Conservation (phyloP, 1,140 invertebrate species). For the Drosophila lacteicornis region DNA sequence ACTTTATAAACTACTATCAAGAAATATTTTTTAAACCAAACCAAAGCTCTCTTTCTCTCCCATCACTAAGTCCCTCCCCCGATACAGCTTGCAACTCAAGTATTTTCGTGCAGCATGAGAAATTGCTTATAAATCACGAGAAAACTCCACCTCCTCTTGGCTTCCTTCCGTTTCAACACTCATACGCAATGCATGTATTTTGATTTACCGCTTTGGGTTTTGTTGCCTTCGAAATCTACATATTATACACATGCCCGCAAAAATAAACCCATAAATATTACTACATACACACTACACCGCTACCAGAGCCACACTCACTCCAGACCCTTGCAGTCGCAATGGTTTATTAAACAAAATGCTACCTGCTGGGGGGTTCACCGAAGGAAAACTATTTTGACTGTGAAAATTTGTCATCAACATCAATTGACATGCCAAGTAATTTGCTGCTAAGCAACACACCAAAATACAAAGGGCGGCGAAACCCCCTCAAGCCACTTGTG, state of each 20-base stretch:
- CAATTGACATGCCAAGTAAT: slow-evolving; percentile 76
- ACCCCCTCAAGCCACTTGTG: neutral
- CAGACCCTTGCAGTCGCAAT: neutral
- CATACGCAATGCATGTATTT: slow-evolving; percentile 56
- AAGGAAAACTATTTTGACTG: slow-evolving; percentile 51
- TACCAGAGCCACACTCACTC: too few species aligned
- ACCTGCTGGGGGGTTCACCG: slow-evolving; percentile 32
- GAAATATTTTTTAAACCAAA: too few species aligned
- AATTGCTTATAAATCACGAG: slow-evolving; percentile 63
- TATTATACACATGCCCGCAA: slow-evolving; percentile 41
- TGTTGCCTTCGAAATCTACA: slow-evolving; percentile 44
- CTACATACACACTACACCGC: neutral
- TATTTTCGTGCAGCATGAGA: slow-evolving; percentile 53
- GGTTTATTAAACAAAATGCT: slow-evolving; percentile 38
- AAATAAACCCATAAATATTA: slow-evolving; percentile 43
- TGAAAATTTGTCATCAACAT: slow-evolving; percentile 59
- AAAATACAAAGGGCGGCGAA: slow-evolving; percentile 46
- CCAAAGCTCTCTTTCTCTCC: too few species aligned
- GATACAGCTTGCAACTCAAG: slow-evolving; percentile 19
- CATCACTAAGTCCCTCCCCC: slow-evolving; percentile 15
- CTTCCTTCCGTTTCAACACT: slow-evolving; percentile 14
- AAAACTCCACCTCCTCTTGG: slow-evolving; percentile 4
- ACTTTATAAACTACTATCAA: too few species aligned
- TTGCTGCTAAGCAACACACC: slow-evolving; percentile 72
- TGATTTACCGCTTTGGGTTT: slow-evolving; percentile 49